Evolutionary conservation across 1,140 invertebrate genomes (phyloP), one percentile per base, ranked within the genome.

Genomic region (Thaumatotibia leucotreta): DNA sequence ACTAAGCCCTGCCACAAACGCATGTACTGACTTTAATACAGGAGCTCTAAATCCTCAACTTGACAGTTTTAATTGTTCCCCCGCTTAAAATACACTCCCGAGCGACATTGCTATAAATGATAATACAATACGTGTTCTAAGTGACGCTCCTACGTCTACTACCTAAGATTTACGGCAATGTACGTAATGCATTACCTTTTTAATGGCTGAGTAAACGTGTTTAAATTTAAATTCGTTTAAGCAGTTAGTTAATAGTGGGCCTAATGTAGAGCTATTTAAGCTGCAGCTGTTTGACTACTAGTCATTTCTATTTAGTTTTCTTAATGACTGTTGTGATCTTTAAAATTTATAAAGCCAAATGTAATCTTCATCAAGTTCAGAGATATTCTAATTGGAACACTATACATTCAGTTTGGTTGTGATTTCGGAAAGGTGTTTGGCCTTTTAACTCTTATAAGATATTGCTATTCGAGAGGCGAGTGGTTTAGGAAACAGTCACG

Each of bases 1-100:
- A 45, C 14, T 0, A 14, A 39, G 4, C 4, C 23, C 10, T 24
- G 23, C 6, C n/a, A 24, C 23, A 23, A 27, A 27, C 24, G 24
- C 52, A 45, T 58, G 24, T 27, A 52, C 50, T 27, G 10, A 52
- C 50, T 52, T 24, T 27, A 52, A 58, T 58, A 58, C n/a, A 27
- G 24, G 11, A 58, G 24, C 24, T 27, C 52, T 58, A 58, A 58
- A 58, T 58, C 52, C 52, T 31, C 52, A 58, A 58, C 52, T 58
- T 58, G 52, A 58, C 52, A 58, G 52, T 58, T 58, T 58, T 58
- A 58, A 58, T 58, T 58, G 52, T 58, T 58, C 52, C 24, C 52
- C 52, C 52, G 52, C 52, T 58, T 14, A 14, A 58, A 58, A 58
- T 58, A 58, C 52, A 58, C 52, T 58, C 52, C 6, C 52, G 8